Percentiles rank a stretch among this genome's conserved stretches.
Conservation (phyloP, 2,797 vertebrate species). For the Macroramphosus scolopax region DNA sequence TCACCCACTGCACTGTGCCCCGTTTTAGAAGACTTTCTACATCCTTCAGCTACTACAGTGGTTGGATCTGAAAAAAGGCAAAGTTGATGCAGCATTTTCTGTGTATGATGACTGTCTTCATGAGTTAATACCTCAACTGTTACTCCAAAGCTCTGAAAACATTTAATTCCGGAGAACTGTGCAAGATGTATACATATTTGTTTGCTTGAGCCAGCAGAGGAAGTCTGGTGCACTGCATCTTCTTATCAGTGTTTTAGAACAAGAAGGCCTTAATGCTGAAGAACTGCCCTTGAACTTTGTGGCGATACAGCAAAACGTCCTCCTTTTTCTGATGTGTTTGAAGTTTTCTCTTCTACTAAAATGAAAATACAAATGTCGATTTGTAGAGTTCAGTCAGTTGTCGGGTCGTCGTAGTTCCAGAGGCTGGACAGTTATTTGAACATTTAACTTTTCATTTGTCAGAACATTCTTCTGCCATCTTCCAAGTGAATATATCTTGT, state of each 20-base stretch:
- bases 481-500: no score
- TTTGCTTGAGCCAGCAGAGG: constrained; percentile 12
- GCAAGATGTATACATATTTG: constrained; percentile 4
- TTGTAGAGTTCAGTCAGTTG: background rate
- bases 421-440: no score
- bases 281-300: constrained; percentile 25
- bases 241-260: constrained; percentile 57
- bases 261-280: constrained; percentile 12
- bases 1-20: constrained; percentile 30
- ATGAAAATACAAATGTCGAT: background rate
- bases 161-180: constrained; percentile 16
- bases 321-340: background rate
- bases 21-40: constrained; percentile 6
- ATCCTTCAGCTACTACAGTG: constrained; percentile 4
- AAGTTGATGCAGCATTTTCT: background rate
- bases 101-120: background rate
- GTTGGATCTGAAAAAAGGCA: background rate
- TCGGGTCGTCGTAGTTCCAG: background rate
- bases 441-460: no score
- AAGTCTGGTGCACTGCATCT: constrained; percentile 14
- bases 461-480: no score
- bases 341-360: constrained; percentile 4
- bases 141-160: constrained; percentile 22
- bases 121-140: constrained; percentile 10
- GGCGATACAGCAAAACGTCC: constrained; percentile 32